A percentile compares a stretch with the other conserved stretches of the same genome.
phyloP scores from a whole-genome alignment of 2,888 invertebrate species.

The Isoperla grammatica region DNA sequence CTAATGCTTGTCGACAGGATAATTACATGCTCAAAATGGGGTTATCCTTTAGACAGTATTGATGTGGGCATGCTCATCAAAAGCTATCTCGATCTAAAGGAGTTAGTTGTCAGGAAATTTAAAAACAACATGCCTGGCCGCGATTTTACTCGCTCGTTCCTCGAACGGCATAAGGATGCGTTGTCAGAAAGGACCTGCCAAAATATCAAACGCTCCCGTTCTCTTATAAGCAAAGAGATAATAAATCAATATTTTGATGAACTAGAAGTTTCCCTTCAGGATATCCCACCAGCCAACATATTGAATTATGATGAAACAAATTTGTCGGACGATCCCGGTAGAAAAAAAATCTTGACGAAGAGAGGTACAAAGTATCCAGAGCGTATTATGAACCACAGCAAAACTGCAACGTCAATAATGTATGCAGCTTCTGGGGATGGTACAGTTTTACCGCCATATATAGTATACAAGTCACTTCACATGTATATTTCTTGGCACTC shows the following conservation, averaged over 20 bases:
- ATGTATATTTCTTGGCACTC: conserved; percentile 29
- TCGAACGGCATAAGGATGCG: conserved; percentile 12
- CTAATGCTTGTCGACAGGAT: conserved; percentile 15
- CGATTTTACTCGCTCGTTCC: conserved; percentile 19
- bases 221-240: conserved; percentile 31
- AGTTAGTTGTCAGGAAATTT: conserved; percentile 6
- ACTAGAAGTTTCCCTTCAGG: conserved; percentile 30
- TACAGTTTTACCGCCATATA: conserved; percentile 28
- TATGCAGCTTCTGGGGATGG: conserved; percentile 29
- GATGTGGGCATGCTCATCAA: conserved; percentile 18
- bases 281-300: conserved; percentile 24
- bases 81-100: conserved; percentile 10
- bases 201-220: conserved; percentile 33
- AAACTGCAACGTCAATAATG: conserved; percentile 25
- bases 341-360: conserved; percentile 25
- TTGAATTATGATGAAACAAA: conserved; percentile 39
- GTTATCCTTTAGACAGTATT: conserved; percentile 21
- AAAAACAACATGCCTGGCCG: conserved; percentile 18
- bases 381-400: conserved; percentile 29
- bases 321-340: conserved; percentile 35
- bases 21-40: conserved; percentile 16
- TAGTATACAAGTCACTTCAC: conserved; percentile 29
- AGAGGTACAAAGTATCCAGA: conserved; percentile 31
- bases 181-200: conserved; percentile 20
- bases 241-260: conserved; percentile 34